Evolutionary conservation across 2,888 invertebrate species (phyloP).

Genomic region (Hoplodrina ambigua): DNA sequence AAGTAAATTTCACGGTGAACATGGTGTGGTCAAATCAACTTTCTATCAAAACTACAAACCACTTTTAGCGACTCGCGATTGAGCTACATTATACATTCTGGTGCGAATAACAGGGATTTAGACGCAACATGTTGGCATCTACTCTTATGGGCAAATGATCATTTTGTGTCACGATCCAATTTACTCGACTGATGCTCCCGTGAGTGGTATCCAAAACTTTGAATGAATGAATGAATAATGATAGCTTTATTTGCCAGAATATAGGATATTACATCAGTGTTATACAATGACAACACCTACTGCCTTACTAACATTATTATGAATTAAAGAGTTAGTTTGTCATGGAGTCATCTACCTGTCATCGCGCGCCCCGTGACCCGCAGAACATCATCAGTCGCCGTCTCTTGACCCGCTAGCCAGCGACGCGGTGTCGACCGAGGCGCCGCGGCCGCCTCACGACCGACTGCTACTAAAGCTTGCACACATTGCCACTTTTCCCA

Average conservation of each 20-base stretch:
- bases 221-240: too few species aligned
- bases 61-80: slow-evolving; percentile 1
- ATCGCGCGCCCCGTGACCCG: too few species aligned
- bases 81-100: slow-evolving; percentile 13
- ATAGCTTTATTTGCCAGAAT: too few species aligned
- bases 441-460: too few species aligned
- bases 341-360: not conserved
- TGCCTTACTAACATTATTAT: not conserved
- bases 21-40: slow-evolving; percentile 41
- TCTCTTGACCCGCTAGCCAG: not conserved
- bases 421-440: too few species aligned
- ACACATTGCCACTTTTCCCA: slow-evolving; percentile 20
- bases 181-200: too few species aligned
- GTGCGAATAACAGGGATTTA: not conserved
- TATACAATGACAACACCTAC: too few species aligned
- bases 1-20: slow-evolving; percentile 17
- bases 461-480: too few species aligned
- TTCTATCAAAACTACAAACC: slow-evolving; percentile 36
- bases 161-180: not conserved
- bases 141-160: not conserved
- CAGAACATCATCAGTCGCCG: too few species aligned
- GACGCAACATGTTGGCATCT: not conserved
- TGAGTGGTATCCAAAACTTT: too few species aligned
- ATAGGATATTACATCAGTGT: too few species aligned
- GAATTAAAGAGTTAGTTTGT: not conserved